A percentile compares a stretch with the other conserved stretches of the same genome.
phyloP scores from a whole-genome alignment of 2,797 vertebrate species.

The Tinamus major region DNA sequence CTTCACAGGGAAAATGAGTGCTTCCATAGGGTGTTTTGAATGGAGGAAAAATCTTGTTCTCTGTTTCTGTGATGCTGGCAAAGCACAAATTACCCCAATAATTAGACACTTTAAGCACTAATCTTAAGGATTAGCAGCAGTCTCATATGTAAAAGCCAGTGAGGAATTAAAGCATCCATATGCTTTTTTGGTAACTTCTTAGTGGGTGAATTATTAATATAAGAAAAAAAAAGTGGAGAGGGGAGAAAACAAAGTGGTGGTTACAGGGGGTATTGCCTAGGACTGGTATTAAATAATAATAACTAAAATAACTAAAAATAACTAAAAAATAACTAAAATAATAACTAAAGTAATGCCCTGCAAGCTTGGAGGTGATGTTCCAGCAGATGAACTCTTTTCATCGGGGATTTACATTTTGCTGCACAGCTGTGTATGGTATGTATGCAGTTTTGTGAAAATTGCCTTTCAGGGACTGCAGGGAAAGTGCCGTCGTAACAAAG shows the following conservation, averaged over 20 bases:
- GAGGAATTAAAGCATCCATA: background rate
- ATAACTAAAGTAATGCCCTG: background rate
- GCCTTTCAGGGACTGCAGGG: slow-evolving; percentile 86
- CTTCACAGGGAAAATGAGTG: background rate
- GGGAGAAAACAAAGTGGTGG: background rate
- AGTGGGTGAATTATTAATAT: background rate
- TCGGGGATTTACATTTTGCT: background rate
- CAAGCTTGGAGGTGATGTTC: background rate
- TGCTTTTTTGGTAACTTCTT: background rate
- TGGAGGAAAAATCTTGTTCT: background rate
- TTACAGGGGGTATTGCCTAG: background rate
- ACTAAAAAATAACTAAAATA: too few species aligned
- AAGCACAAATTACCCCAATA: background rate
- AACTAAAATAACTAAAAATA: background rate
- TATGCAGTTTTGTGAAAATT: background rate
- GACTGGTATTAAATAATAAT: background rate
- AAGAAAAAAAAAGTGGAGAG: background rate
- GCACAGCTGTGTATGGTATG: background rate
- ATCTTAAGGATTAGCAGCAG: background rate
- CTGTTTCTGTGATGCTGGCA: background rate
- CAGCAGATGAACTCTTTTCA: background rate
- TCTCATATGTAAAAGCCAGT: background rate
- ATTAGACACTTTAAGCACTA: background rate
- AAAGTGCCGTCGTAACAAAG: slow-evolving; percentile 91
- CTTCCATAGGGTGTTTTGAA: background rate